phyloP scores from a whole-genome alignment of 1,140 invertebrate species.

The Geopemphigus sp. region DNA sequence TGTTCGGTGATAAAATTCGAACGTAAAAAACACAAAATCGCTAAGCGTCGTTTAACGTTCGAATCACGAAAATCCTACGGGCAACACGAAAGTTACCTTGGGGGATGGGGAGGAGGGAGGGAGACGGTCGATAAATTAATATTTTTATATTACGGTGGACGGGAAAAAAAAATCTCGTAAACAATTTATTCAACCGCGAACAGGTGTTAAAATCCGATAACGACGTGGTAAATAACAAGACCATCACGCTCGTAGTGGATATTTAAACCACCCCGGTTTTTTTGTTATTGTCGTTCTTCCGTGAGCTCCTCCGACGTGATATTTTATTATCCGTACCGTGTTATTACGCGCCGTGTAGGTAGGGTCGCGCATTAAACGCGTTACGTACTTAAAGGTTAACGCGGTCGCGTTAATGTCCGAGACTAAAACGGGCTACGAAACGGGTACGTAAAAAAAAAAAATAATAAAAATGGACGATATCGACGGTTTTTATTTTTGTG shows the following conservation, averaged over 20 bases:
- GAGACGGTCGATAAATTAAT: constrained; percentile 5
- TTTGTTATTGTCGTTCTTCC: background rate
- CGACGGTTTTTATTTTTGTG: too few relatives aligned
- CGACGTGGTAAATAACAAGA: constrained; percentile 12
- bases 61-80: background rate
- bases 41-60: background rate
- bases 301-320: background rate
- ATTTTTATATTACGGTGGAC: background rate
- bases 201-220: constrained; percentile 33
- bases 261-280: background rate
- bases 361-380: background rate
- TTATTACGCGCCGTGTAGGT: background rate
- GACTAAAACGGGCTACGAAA: too few relatives aligned
- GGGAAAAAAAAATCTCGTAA: too few relatives aligned
- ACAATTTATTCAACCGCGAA: background rate
- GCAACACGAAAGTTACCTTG: background rate
- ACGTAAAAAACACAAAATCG: background rate
- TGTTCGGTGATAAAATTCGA: background rate
- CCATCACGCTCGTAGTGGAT: background rate
- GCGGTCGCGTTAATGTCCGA: too few relatives aligned
- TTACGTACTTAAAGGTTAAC: too few relatives aligned
- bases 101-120: background rate
- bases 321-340: background rate
- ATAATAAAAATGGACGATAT: too few relatives aligned
- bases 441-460: too few relatives aligned